A percentile compares a stretch with the other conserved stretches of the same genome.
Evolutionary conservation across 1,140 invertebrate species (phyloP).

Genomic region (Archivesica marissinica): DNA sequence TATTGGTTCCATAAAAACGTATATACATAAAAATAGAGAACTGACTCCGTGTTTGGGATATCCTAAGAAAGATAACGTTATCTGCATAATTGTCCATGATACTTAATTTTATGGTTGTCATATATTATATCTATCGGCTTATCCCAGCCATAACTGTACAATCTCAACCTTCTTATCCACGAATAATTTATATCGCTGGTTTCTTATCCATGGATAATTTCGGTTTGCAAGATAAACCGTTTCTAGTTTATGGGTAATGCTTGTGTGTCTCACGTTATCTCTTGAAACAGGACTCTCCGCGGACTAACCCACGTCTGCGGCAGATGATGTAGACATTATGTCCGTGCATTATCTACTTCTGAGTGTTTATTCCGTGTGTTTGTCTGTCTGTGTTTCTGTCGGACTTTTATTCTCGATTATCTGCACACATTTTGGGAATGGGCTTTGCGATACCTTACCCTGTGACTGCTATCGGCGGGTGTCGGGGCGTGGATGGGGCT

Average conservation of each 20-base stretch:
- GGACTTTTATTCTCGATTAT: too few species aligned
- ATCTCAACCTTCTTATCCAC: slow-evolving; percentile 32
- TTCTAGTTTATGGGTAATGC: slow-evolving; percentile 32
- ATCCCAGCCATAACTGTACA: slow-evolving; percentile 56
- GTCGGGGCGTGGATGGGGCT: too few species aligned
- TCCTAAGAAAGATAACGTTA: slow-evolving; percentile 48
- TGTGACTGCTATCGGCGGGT: too few species aligned
- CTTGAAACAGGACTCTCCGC: slow-evolving; percentile 40
- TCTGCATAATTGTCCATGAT: slow-evolving; percentile 61
- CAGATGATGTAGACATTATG: background rate
- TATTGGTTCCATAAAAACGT: too few species aligned
- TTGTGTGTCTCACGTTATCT: slow-evolving; percentile 61
- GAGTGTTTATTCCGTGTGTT: too few species aligned
- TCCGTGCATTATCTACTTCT: background rate
- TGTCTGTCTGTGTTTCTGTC: background rate
- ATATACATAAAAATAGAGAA: too few species aligned
- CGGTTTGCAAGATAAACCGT: slow-evolving; percentile 44
- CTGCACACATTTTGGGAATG: too few species aligned
- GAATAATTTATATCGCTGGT: slow-evolving; percentile 42
- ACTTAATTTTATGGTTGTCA: slow-evolving; percentile 66
- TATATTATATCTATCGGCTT: slow-evolving; percentile 60
- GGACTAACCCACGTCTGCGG: slow-evolving; percentile 23
- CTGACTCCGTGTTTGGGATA: slow-evolving; percentile 18
- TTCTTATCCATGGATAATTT: slow-evolving; percentile 61
- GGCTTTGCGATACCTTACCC: too few species aligned